Base-by-base conservation (phyloP, 92 coral and sea anemone species). In the Porites evermanni region DNA sequence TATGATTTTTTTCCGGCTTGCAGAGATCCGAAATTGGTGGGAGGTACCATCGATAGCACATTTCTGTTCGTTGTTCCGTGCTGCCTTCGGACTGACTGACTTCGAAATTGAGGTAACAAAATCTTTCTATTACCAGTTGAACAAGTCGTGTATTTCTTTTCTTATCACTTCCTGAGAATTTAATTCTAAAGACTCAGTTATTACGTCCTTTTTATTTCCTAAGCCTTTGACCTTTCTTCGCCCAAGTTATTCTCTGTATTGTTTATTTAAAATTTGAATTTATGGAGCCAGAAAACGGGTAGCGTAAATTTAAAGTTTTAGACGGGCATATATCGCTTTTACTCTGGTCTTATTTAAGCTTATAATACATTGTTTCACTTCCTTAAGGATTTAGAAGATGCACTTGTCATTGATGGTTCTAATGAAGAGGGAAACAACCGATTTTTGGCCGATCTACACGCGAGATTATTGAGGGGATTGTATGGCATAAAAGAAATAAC, bases 1-100 rank as follows among this genome's bases (percentile, higher is more conserved):
- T 65, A 88, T 85, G 69, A 60, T 83, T 84, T 87, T 86, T 91
- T 89, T 86, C 88, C 73, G 89, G 84, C 88, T 92, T 92, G 89
- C 90, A 95, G 99, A 96, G 87, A 96, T 96, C 92, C 99, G 99
- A 79, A 89, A 96, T 81, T 96, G 99, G 99, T 96, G 99, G 99
- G 94, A 95, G 93, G 98, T 96, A 80, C 99, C 99, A 89, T 88
- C 93, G 44, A 96, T 96, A 84, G 99, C 99, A 89, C 99, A 96
- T 84, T 96, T 96, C 91, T 96, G 99, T 84, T 96, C 99, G 94
- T 79, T 96, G 91, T 96, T 96, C 81, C 96, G 99, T 75, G 95
- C 99, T 80, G 99, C 99, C 59, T 96, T 96, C 90, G 99, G 98
- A 19, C 89, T 96, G 85, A 96, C 99, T 67, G 99, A 96, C 92